phyloP scores from a whole-genome alignment of 1,140 invertebrate species.

The Bursaphelenchus mucronatus region DNA sequence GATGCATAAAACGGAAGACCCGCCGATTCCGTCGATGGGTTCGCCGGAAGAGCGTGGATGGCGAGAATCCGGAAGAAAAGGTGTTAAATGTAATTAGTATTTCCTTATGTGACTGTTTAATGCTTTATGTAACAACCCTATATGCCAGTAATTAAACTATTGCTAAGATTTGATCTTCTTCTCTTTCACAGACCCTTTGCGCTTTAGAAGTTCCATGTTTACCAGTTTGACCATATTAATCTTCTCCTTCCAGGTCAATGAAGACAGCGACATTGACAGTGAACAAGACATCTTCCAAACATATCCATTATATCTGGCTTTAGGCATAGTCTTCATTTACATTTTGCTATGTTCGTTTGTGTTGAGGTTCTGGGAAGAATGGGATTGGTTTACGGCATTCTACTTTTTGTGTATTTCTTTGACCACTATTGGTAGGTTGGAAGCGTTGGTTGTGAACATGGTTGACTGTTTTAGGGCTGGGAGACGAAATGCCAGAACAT shows the following conservation, averaged over 20 bases:
- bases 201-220: no score
- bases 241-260: neutral
- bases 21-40: conserved; percentile 14
- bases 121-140: no score
- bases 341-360: conserved; percentile 26
- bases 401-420: conserved; percentile 30
- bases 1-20: conserved; percentile 10
- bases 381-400: conserved; percentile 27
- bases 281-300: conserved; percentile 29
- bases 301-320: conserved; percentile 26
- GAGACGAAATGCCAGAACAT: conserved; percentile 27
- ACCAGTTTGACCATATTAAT: no score
- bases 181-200: no score
- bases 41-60: no score
- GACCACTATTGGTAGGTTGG: conserved; percentile 18
- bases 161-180: no score
- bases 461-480: conserved; percentile 9
- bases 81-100: no score
- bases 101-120: no score
- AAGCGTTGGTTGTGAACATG: neutral
- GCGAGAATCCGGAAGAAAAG: no score
- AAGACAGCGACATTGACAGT: conserved; percentile 2
- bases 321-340: conserved; percentile 24
- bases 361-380: conserved; percentile 30
- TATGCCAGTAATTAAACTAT: no score